Conservation (phyloP, 2,113 vertebrate species). For the Nyctibius bracteatus region DNA sequence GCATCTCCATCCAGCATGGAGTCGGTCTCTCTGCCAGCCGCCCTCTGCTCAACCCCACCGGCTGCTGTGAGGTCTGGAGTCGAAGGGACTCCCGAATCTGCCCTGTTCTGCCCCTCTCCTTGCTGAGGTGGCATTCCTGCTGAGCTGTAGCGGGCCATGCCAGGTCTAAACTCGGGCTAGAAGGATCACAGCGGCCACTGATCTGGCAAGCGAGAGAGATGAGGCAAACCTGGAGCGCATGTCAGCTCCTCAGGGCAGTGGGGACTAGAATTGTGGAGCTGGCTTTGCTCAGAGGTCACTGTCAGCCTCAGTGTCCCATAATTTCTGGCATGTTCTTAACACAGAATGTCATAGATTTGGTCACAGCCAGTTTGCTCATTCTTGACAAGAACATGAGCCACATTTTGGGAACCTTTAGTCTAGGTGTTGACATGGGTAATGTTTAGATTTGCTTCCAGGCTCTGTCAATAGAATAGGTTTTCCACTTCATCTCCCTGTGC, state of each 20-base stretch:
- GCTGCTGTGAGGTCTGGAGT: background rate
- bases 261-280: background rate
- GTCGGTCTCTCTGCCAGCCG: background rate
- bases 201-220: background rate
- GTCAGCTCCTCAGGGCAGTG: background rate
- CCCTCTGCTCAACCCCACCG: background rate
- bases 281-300: background rate
- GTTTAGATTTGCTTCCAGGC: background rate
- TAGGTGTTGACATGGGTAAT: background rate
- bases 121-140: background rate
- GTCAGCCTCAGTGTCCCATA: background rate
- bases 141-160: background rate
- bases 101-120: background rate
- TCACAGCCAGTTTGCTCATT: background rate
- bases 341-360: background rate
- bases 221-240: background rate
- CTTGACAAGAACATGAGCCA: fast-evolving
- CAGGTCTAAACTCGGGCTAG: background rate
- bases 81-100: background rate
- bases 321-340: background rate
- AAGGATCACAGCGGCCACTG: background rate
- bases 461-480: background rate
- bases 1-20: background rate
- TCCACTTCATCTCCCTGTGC: background rate
- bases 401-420: background rate